Percentiles rank a stretch among this genome's conserved stretches.
Conservation (phyloP, 2,888 invertebrate species). For the Osmoderma eremita region DNA sequence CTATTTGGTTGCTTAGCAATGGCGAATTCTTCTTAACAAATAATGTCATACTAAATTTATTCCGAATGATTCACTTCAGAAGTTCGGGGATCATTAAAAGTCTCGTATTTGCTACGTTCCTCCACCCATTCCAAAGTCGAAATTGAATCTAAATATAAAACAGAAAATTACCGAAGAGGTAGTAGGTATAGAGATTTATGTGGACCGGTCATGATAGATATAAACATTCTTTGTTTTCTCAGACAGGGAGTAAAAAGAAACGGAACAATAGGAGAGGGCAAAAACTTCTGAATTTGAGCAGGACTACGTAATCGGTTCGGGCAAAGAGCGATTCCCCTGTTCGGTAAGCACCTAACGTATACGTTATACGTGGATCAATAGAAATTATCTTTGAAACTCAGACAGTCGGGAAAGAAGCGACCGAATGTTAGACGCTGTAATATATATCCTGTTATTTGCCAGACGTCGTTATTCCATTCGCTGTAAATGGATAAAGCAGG, state of each 20-base stretch:
- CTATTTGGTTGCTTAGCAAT: background rate
- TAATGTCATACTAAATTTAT: slow-evolving; percentile 10
- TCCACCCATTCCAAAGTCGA: slow-evolving; percentile 3
- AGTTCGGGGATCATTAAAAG: slow-evolving; percentile 18
- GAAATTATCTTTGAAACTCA: slow-evolving; percentile 31
- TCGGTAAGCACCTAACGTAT: slow-evolving; percentile 2
- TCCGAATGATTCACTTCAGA: slow-evolving; percentile 4
- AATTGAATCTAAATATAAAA: slow-evolving; percentile 35
- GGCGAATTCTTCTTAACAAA: background rate
- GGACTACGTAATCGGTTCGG: slow-evolving; percentile 28
- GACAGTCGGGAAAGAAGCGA: slow-evolving; percentile 20
- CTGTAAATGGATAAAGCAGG: background rate
- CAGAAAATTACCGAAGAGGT: slow-evolving; percentile 29
- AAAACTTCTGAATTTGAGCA: slow-evolving; percentile 27
- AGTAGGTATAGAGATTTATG: slow-evolving; percentile 33
- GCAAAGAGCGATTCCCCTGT: background rate
- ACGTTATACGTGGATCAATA: slow-evolving; percentile 15
- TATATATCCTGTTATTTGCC: slow-evolving; percentile 20
- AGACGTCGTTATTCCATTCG: slow-evolving; percentile 21
- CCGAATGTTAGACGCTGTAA: slow-evolving; percentile 17
- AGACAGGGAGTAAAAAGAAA: slow-evolving; percentile 13
- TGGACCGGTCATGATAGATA: slow-evolving; percentile 31
- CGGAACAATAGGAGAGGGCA: slow-evolving; percentile 3
- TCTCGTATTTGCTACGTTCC: slow-evolving; percentile 17
- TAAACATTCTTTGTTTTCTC: slow-evolving; percentile 25